Evolutionary conservation across 2,888 invertebrate genomes (phyloP).

Genomic region (Drosophila subsilvestris): DNA sequence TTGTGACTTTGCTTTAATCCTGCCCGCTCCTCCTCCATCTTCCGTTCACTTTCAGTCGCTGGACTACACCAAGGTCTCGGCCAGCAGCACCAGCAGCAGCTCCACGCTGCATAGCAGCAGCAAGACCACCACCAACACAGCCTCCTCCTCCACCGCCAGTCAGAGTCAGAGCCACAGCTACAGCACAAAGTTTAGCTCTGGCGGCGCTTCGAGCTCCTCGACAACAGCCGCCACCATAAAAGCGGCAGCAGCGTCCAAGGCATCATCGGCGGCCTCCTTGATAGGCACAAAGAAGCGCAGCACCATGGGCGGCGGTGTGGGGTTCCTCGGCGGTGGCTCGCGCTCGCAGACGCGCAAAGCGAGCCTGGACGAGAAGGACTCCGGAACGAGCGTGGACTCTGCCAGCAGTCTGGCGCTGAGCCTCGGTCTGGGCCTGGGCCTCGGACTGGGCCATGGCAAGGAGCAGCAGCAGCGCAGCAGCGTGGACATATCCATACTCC

Average conservation of each 20-base stretch:
- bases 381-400: slow-evolving; percentile 67
- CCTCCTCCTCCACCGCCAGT: slow-evolving; percentile 27
- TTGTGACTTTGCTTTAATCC: slow-evolving; percentile 82
- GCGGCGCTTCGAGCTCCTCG: slow-evolving; percentile 34
- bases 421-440: slow-evolving; percentile 16
- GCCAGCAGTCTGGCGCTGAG: slow-evolving; percentile 56
- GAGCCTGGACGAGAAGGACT: slow-evolving; percentile 81
- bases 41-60: slow-evolving; percentile 83
- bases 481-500: slow-evolving; percentile 81
- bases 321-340: slow-evolving; percentile 12
- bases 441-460: slow-evolving; percentile 1
- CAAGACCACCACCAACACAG: slow-evolving; percentile 31
- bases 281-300: slow-evolving; percentile 55
- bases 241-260: slow-evolving; percentile 38
- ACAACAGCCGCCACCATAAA: slow-evolving; percentile 34
- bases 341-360: slow-evolving; percentile 73
- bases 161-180: neutral
- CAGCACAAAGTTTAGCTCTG: slow-evolving; percentile 51
- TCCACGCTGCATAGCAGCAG: slow-evolving; percentile 63
- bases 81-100: slow-evolving; percentile 76
- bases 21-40: slow-evolving; percentile 60
- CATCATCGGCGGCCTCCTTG: slow-evolving; percentile 6
- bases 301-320: slow-evolving; percentile 10
- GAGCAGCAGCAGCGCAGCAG: slow-evolving; percentile 78
- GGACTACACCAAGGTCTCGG: slow-evolving; percentile 81